Evolutionary conservation across 2,113 vertebrate genomes (phyloP).

Genomic region (Gymnorhina tibicen): DNA sequence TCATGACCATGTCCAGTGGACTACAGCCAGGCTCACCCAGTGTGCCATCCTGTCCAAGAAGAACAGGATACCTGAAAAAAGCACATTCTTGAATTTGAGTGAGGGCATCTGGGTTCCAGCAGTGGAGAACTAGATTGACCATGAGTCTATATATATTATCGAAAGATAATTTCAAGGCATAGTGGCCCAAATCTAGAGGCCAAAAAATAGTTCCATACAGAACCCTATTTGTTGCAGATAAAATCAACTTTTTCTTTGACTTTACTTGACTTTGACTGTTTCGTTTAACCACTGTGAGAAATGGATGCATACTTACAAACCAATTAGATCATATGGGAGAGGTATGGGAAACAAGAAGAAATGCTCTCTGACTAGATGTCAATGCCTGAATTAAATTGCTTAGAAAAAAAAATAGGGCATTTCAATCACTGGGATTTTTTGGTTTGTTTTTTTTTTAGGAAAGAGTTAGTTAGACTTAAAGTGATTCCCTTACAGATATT

Average conservation of each 20-base stretch:
- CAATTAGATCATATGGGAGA: neutral
- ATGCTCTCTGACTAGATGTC: neutral
- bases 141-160: neutral
- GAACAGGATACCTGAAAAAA: neutral
- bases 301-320: neutral
- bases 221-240: neutral
- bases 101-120: neutral
- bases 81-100: neutral
- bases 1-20: neutral
- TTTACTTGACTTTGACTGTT: neutral
- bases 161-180: neutral
- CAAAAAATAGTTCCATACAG: neutral
- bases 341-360: neutral
- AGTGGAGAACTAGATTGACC: neutral
- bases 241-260: neutral
- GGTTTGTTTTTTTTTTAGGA: neutral
- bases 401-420: neutral
- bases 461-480: neutral
- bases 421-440: neutral
- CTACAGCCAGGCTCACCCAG: neutral
- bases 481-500: neutral
- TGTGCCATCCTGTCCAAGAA: neutral
- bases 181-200: neutral
- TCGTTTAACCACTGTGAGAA: neutral
- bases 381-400: neutral